Evolutionary conservation across 1,140 invertebrate genomes (phyloP).

Genomic region (Cotesia glomerata): DNA sequence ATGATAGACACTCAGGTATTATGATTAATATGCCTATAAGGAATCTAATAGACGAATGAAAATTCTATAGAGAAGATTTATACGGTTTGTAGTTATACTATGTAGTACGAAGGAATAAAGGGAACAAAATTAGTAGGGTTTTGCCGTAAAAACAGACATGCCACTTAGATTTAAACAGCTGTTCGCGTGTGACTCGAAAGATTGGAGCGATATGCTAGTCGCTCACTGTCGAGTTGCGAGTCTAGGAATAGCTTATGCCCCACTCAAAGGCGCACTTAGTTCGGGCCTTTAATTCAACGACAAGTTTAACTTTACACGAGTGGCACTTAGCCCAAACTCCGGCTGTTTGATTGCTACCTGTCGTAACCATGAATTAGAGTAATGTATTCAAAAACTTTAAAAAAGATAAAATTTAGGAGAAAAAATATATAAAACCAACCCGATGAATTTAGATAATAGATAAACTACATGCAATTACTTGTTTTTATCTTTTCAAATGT

Average conservation of each 20-base stretch:
- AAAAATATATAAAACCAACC: no score
- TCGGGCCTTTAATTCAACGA: conserved; percentile 27
- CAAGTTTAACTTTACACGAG: conserved; percentile 28
- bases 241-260: background rate
- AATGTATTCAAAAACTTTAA: background rate
- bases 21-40: no score
- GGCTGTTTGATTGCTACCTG: conserved; percentile 12
- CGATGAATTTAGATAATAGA: conserved; percentile 34
- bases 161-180: background rate
- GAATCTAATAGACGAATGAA: no score
- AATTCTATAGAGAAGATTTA: background rate
- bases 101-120: no score
- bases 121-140: no score
- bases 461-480: conserved; percentile 52
- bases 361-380: conserved; percentile 15
- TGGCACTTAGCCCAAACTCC: conserved; percentile 16
- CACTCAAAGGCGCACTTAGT: conserved; percentile 7
- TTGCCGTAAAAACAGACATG: conserved; percentile 4
- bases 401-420: background rate
- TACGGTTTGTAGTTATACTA: no score
- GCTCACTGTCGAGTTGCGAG: background rate
- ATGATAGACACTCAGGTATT: no score
- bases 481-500: conserved; percentile 24
- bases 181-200: conserved; percentile 4
- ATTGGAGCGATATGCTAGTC: conserved; percentile 1